Percentiles rank a stretch among this genome's conserved stretches.
These are phyloP conservation scores for Drosophila lutescens DNA, from an alignment of 2,888 invertebrate genomes.

Conservation along the genomic window DNA sequence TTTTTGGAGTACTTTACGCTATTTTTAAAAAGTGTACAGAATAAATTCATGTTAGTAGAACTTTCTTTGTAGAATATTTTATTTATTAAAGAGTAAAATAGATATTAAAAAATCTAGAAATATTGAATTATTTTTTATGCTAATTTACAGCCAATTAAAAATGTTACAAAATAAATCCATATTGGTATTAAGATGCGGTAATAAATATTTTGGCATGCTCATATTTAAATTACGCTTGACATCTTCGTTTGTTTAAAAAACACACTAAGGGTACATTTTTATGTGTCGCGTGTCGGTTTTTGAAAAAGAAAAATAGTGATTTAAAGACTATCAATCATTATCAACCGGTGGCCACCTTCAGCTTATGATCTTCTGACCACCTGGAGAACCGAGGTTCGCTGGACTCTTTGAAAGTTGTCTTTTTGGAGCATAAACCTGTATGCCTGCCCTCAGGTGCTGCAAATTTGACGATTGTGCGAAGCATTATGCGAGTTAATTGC, in stretches of 20 bases:
- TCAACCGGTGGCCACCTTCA: background rate
- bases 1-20: too few species aligned
- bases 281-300: background rate
- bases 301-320: background rate
- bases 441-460: slow-evolving; percentile 25
- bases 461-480: slow-evolving; percentile 13
- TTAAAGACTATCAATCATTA: slow-evolving; percentile 15
- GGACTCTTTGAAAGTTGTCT: slow-evolving; percentile 35
- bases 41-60: too few species aligned
- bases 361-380: slow-evolving; percentile 1
- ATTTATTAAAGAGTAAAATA: background rate
- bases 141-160: background rate
- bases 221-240: background rate
- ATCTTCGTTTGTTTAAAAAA: background rate
- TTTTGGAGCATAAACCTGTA: slow-evolving; percentile 24
- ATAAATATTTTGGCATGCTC: background rate
- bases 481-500: slow-evolving; percentile 51
- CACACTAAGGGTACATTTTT: background rate
- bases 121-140: background rate
- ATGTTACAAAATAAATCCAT: background rate
- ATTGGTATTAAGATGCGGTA: too few species aligned
- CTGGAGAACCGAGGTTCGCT: slow-evolving; percentile 12
- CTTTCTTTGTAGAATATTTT: too few species aligned
- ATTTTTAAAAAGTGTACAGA: too few species aligned
- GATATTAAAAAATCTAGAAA: background rate